Evolutionary conservation across 2,888 invertebrate genomes (phyloP), one percentile per base, ranked within the genome.

Genomic region (Dasysyrphus tricinctus): DNA sequence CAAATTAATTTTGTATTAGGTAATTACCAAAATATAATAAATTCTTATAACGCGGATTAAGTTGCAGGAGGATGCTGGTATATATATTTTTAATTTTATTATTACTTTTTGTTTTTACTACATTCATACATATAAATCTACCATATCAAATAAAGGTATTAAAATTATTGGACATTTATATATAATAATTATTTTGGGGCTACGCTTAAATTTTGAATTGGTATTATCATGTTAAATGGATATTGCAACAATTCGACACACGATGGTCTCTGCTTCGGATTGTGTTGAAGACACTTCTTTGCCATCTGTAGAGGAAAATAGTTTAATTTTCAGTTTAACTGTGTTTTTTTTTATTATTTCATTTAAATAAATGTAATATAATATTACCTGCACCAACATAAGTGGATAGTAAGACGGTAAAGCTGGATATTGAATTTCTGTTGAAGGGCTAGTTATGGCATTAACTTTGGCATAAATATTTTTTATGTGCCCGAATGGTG

Each of bases 401-500:
- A 89, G 78, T n/a, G 93, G 93, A 90, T 93, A 94, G 93, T 93
- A 90, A 91, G 93, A 93, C 73, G 94, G 93, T 39, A 93, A 92
- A 0, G 93, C 92, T 67, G 96, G 96, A 92, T 96, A 98, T 69
- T 95, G 94, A 89, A 98, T 97, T 86, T 93, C 93, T 88, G 95
- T 95, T 77, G 95, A 94, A 11, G 96, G 95, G 92, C 96, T 95
- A 61, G 95, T 94, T 88, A 98, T 97, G 80, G 96, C 96, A 88
- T 94, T 94, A 72, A 97, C 93, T 93, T 98, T 98, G 49, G 94
- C 94, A 91, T 95, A 94, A 85, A 95, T 94, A 88, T 95, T 94
- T 49, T 94, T 93, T 88, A 98, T 95, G 92, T 97, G 96, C 51
- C 97, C 96, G 93, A 98, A 99, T 0, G 99, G 99, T 2, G 98